Base-by-base conservation (phyloP, 1,140 invertebrate genomes). In the Formica selysi region DNA sequence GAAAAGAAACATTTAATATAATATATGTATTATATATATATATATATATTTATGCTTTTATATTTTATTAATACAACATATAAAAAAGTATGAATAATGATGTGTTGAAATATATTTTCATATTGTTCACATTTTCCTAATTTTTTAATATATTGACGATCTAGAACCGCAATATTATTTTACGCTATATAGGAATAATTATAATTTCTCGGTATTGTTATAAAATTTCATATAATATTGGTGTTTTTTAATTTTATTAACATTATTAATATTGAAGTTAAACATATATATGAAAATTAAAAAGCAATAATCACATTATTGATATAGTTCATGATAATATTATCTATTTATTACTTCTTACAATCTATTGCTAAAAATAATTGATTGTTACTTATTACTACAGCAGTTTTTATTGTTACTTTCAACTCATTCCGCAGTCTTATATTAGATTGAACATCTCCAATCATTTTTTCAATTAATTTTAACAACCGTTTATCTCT, bases 401-500 rank as follows among this genome's bases (percentile, higher is more conserved):
- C 38, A 54, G 0, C 32, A 22, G 2, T 71, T 65, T 68, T n/a
- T n/a, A 73, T 54, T 51, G 19, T 51, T 22, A 71, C 1, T 8
- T 54, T n/a, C 26, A 2, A 54, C 29, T 54, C 19, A 32, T 16
- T 73, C 32, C 4, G 19, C 29, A 32, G 48, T 54, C 70, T 54
- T 71, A 4, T 10, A 5, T 54, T 54, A 16, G 29, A 11, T 13
- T 54, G 26, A 32, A 73, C 10, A 2, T 16, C n/a, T 16, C n/a
- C 48, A 32, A 54, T 51, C 8, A n/a, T 32, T 54, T 29, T 73
- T 32, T 73, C 16, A 54, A 38, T 10, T 59, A 57, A 71, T 22
- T 68, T 41, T 68, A 13, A 44, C n/a, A 68, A 68, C 10, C 11
- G 59, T 62, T 8, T 38, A 67, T 76, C 13, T 76, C 36, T 22